These are phyloP conservation scores for Manis javanica DNA, from an alignment of 2,797 vertebrate genomes.

Conservation along the genomic window DNA sequence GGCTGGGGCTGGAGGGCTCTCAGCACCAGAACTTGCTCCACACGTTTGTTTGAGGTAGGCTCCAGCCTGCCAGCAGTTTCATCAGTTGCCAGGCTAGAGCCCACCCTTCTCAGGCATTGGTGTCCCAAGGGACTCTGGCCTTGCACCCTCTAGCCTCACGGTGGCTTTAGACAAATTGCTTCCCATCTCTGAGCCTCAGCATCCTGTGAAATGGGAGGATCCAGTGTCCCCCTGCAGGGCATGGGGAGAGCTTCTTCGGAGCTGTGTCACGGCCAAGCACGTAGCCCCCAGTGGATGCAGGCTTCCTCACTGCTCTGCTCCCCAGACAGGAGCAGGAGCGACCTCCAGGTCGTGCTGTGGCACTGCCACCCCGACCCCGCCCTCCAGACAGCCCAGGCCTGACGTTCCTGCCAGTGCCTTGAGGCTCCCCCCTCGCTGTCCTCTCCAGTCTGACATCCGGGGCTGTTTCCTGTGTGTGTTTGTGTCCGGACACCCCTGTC, in stretches of 20 bases:
- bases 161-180: not conserved
- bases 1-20: not conserved
- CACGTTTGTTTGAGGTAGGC: not conserved
- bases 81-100: not conserved
- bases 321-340: not conserved
- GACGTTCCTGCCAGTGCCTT: not conserved
- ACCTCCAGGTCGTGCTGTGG: no score
- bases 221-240: not conserved
- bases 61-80: not conserved
- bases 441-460: not conserved
- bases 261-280: accelerated
- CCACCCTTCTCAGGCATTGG: not conserved
- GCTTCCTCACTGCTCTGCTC: not conserved
- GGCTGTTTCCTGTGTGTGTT: conserved; percentile 74
- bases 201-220: not conserved
- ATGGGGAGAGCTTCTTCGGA: not conserved
- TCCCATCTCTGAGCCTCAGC: not conserved
- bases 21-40: not conserved
- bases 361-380: no score
- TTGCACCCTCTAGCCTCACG: not conserved
- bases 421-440: not conserved
- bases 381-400: not conserved
- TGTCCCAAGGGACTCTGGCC: not conserved
- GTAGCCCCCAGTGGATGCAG: not conserved
- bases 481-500: conserved; percentile 49